Evolutionary conservation across 2,888 invertebrate species (phyloP).

Genomic region (Drosophila pseudotakahashii): DNA sequence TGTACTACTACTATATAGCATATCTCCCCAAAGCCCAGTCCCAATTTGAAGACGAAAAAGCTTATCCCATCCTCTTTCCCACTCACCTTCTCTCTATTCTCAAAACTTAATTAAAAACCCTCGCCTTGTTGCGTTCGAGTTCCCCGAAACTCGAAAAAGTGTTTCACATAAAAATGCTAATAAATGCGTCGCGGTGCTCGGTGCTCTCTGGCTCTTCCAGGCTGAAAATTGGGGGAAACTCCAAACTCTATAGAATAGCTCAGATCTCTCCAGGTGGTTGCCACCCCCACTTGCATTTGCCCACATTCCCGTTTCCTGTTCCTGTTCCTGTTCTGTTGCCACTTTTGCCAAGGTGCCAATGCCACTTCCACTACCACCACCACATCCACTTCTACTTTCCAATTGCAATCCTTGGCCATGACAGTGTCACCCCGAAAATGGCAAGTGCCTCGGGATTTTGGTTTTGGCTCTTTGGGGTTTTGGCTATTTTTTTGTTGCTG

Average conservation of each 20-base stretch:
- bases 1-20: not conserved
- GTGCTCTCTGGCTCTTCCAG: not conserved
- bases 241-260: too few relatives aligned
- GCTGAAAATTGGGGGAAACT: not conserved
- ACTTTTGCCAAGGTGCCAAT: slow-evolving; percentile 16
- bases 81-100: slow-evolving; percentile 23
- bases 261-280: slow-evolving; percentile 10
- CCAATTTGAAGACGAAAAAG: not conserved
- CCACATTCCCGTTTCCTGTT: not conserved
- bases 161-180: slow-evolving; percentile 68
- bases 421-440: slow-evolving; percentile 24
- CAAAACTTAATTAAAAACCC: slow-evolving; percentile 70
- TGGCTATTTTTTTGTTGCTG: not conserved
- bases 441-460: not conserved
- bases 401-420: slow-evolving; percentile 43
- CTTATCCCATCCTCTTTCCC: not conserved
- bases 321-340: slow-evolving; percentile 16
- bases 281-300: not conserved
- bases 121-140: slow-evolving; percentile 37
- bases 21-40: slow-evolving; percentile 5
- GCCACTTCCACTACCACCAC: not conserved
- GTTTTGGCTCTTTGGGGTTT: not conserved
- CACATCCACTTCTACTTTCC: slow-evolving; percentile 23
- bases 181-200: slow-evolving; percentile 60
- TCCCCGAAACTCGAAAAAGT: slow-evolving; percentile 52